Evolutionary conservation across 37 sponge, comb jelly and placozoan genomes (phyloP), one percentile per base, ranked within the genome.

Genomic region (Aplysina aerophoba): DNA sequence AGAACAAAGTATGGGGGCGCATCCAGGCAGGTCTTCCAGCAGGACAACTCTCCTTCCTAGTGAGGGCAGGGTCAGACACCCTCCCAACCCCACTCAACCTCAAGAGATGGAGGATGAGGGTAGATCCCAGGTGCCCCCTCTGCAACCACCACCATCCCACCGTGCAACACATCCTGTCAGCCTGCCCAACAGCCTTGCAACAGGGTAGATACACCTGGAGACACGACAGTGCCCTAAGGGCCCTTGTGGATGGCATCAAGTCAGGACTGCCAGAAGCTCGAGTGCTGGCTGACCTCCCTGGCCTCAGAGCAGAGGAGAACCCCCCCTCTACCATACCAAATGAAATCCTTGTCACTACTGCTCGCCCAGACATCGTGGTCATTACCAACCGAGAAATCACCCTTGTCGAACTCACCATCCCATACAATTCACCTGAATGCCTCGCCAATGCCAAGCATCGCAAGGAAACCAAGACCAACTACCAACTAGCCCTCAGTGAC

Each of bases 141-240:
- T 62, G 64, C 28, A 13, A 13, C 53, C 41, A 5, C 13, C 53
- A 2, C 4, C 37, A 37, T 19, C 53, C 53, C 22, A 75, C 78
- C 1, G 35, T 66, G 25, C 27, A 31, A 24, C 80, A 78, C 80
- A 86, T 86, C 36, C 55, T 86, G 25, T 64, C 40, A 41, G 66
- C 65, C 8, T 86, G 80, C 60, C 58, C 66, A 13, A 22, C 22
- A n/a, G 79, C 55, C 30, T 68, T 78, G 13, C 22, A 57, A 19
- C 85, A 85, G 36, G 85, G 85, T 25, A 21, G 85, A 12, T 85
- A 85, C 33, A 85, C 85, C 19, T 73, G 41, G 37, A 73, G 78
- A 22, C 85, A 85, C 55, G 85, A 85, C 62, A 59, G 61, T 24
- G 41, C 40, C 6, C 78, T 74, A 25, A 12, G 31, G 20, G 74